A percentile compares a stretch with the other conserved stretches of the same genome.
These are phyloP conservation scores for Eulemur rufifrons DNA, from an alignment of 2,113 vertebrate genomes.

Conservation along the genomic window DNA sequence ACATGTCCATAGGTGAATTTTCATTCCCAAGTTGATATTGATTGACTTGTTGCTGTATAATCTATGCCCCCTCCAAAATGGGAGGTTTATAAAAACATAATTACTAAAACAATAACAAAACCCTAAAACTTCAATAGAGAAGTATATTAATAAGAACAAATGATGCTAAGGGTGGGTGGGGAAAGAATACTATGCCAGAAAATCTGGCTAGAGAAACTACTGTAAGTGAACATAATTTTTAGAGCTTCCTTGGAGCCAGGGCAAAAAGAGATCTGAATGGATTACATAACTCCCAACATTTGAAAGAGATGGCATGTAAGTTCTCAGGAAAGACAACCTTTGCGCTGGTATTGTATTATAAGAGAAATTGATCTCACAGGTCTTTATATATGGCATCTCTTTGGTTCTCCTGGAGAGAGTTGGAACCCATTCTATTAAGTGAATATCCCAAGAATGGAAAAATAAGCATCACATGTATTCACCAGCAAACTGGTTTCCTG, in stretches of 20 bases:
- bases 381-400: background rate
- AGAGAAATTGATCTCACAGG: background rate
- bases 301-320: background rate
- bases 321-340: constrained; percentile 14
- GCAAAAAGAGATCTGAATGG: background rate
- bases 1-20: background rate
- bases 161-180: background rate
- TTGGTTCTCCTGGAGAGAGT: no score
- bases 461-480: no score
- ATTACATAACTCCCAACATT: background rate
- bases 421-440: no score
- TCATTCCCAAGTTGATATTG: background rate
- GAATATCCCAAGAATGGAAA: no score
- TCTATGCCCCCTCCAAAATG: background rate
- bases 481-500: no score
- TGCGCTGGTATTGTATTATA: background rate
- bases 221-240: background rate
- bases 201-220: background rate
- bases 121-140: background rate
- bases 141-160: background rate
- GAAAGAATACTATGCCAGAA: background rate
- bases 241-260: background rate
- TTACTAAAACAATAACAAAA: constrained; percentile 6
- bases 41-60: background rate
- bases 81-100: background rate